Percentiles rank a stretch among this genome's conserved stretches.
Conservation (phyloP, 1,140 invertebrate genomes). For the Heliothis virescens region DNA sequence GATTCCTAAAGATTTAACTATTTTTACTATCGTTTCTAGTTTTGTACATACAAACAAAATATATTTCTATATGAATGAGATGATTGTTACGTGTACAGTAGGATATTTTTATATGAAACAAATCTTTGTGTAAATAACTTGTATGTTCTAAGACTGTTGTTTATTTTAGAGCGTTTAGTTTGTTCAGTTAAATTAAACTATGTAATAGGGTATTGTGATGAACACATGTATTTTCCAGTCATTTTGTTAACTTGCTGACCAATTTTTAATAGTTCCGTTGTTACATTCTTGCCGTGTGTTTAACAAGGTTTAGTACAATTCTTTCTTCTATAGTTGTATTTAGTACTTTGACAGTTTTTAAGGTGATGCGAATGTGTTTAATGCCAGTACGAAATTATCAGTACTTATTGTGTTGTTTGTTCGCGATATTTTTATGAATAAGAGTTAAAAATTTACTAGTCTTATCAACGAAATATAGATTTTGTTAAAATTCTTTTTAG, state of each 20-base stretch:
- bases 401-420: conserved; percentile 38
- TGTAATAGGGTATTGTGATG: conserved; percentile 68
- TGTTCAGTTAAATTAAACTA: conserved; percentile 78
- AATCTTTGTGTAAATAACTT: conserved; percentile 85
- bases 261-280: conserved; percentile 32
- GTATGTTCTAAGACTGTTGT: conserved; percentile 85
- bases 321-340: neutral
- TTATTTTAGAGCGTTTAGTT: conserved; percentile 85
- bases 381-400: conserved; percentile 28
- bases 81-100: conserved; percentile 83
- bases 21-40: conserved; percentile 84
- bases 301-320: conserved; percentile 30
- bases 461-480: conserved; percentile 56
- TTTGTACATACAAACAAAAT: conserved; percentile 81
- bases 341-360: neutral
- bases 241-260: conserved; percentile 58
- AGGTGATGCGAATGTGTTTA: neutral
- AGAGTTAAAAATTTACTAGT: conserved; percentile 48
- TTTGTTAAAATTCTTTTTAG: conserved; percentile 27
- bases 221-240: conserved; percentile 83
- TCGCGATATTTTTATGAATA: conserved; percentile 10
- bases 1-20: conserved; percentile 83
- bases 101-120: conserved; percentile 81
- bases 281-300: conserved; percentile 61
- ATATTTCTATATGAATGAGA: conserved; percentile 82